These are phyloP conservation scores for Lampropteryx suffumata DNA, from an alignment of 2,888 invertebrate species.

Conservation along the genomic window DNA sequence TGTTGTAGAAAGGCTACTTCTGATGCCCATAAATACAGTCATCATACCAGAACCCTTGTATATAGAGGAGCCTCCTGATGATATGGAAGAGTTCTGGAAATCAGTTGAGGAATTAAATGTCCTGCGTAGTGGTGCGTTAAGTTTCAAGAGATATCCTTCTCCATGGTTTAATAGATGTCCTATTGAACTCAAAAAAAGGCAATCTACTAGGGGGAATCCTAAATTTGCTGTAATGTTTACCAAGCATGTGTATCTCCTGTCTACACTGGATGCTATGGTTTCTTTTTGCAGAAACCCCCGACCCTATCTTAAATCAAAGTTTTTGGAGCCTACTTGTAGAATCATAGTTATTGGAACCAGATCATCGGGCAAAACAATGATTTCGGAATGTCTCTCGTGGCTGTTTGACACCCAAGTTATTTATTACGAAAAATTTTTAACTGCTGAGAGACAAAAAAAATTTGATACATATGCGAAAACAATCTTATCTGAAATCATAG, in stretches of 20 bases:
- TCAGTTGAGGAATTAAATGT: conserved; percentile 52
- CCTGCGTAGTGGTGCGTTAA: conserved; percentile 49
- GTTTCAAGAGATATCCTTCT: conserved; percentile 70
- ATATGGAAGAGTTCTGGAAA: conserved; percentile 70
- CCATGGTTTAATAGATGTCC: conserved; percentile 85
- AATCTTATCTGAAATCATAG: conserved; percentile 67
- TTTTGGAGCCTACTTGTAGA: conserved; percentile 83
- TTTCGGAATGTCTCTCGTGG: conserved; percentile 80
- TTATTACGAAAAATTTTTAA: conserved; percentile 50
- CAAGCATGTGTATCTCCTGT: conserved; percentile 84
- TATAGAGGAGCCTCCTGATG: conserved; percentile 61
- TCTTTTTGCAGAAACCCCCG: conserved; percentile 84
- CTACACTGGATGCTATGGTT: conserved; percentile 74
- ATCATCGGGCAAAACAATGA: conserved; percentile 82
- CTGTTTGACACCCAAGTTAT: conserved; percentile 76
- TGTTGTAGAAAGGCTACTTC: conserved; percentile 64
- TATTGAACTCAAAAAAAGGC: conserved; percentile 83
- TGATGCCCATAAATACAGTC: conserved; percentile 56
- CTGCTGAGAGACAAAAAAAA: conserved; percentile 53
- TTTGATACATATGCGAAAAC: conserved; percentile 51
- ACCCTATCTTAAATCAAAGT: conserved; percentile 80
- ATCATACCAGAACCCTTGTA: conserved; percentile 67
- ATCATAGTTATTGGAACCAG: conserved; percentile 84
- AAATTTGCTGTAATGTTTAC: conserved; percentile 83
- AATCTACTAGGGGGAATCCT: conserved; percentile 71